Percentiles rank a stretch among this genome's conserved stretches.
phyloP scores from a whole-genome alignment of 37 sponge, comb jelly and placozoan genomes.

The Halisarca cf. caerulea region DNA sequence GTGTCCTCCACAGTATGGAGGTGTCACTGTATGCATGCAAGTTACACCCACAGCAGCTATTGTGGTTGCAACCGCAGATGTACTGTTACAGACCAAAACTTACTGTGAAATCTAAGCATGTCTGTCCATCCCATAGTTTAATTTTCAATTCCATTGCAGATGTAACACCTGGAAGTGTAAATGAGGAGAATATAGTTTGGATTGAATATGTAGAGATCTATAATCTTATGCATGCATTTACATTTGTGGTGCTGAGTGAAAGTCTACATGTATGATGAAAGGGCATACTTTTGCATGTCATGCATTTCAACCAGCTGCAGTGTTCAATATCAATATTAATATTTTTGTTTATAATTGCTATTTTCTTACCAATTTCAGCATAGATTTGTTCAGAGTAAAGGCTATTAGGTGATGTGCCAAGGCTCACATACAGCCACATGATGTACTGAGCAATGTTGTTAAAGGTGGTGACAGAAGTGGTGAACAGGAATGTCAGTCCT shows the following conservation, averaged over 20 bases:
- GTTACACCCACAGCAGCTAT: too few species aligned
- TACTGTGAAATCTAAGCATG: neutral
- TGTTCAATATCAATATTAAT: neutral
- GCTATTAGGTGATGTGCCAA: neutral
- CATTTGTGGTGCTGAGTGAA: too few species aligned
- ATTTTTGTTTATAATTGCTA: neutral
- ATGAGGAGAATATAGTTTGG: too few species aligned
- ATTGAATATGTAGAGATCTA: too few species aligned
- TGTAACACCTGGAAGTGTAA: neutral
- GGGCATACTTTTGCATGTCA: too few species aligned
- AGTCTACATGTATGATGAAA: too few species aligned
- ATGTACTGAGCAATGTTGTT: neutral
- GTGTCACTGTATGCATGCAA: too few species aligned
- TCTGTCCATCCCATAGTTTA: neutral
- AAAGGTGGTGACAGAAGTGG: constrained; percentile 7
- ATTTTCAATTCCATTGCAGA: neutral
- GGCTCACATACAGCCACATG: neutral
- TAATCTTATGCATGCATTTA: too few species aligned
- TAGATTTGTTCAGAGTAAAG: neutral
- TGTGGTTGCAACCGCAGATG: neutral
- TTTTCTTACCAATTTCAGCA: neutral
- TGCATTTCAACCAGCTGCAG: too few species aligned
- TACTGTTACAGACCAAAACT: neutral
- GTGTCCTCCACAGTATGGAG: too few species aligned
- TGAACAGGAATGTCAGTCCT: neutral